Evolutionary conservation across 2,113 vertebrate species (phyloP).

Genomic region (Hypocryptadius cinnamomeus): DNA sequence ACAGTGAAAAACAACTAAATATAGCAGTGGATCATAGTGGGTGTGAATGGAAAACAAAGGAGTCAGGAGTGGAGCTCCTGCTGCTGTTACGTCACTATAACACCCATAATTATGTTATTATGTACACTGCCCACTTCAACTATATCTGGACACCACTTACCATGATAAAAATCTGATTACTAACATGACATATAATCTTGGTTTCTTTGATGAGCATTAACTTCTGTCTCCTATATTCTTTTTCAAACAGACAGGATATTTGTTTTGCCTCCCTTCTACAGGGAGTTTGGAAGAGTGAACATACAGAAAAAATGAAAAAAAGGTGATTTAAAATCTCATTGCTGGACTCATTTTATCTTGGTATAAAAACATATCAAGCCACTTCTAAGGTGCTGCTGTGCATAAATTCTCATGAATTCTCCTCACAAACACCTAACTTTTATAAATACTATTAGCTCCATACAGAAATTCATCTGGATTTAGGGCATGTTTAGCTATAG

Average conservation of each 20-base stretch:
- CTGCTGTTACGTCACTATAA: slow-evolving; percentile 67
- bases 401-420: not conserved
- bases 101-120: slow-evolving; percentile 69
- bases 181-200: slow-evolving; percentile 49
- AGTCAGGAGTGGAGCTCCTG: slow-evolving; percentile 63
- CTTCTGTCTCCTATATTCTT: slow-evolving; percentile 25
- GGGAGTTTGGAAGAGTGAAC: not conserved
- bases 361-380: not conserved
- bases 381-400: not conserved
- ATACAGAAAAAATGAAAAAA: not conserved
- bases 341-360: not conserved
- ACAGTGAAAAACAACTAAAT: slow-evolving; percentile 77
- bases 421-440: not conserved
- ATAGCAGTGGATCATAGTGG: slow-evolving; percentile 69
- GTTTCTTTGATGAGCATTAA: slow-evolving; percentile 59
- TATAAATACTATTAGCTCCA: not conserved
- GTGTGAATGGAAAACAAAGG: slow-evolving; percentile 76
- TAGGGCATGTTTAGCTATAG: not conserved
- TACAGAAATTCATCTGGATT: not conserved
- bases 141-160: slow-evolving; percentile 55
- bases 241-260: slow-evolving; percentile 27
- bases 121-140: slow-evolving; percentile 60
- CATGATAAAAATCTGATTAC: slow-evolving; percentile 67
- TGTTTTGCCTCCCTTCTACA: slow-evolving; percentile 9
- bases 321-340: not conserved